These are phyloP conservation scores for Phania funesta DNA, from an alignment of 2,888 invertebrate genomes.

Conservation along the genomic window DNA sequence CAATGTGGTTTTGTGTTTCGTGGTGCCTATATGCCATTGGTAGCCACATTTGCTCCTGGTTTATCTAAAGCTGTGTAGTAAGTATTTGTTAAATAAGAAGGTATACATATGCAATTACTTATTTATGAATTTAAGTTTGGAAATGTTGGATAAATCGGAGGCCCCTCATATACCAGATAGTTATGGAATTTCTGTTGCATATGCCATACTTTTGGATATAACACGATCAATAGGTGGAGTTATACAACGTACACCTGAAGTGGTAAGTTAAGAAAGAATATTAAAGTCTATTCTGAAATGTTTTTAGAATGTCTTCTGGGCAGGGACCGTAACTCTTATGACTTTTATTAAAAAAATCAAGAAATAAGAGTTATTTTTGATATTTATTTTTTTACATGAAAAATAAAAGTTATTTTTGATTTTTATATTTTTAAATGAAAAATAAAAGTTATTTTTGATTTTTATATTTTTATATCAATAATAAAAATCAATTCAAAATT, in stretches of 20 bases:
- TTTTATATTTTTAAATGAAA: no score
- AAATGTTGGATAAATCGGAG: constrained; percentile 97
- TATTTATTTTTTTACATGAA: no score
- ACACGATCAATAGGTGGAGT: constrained; percentile 91
- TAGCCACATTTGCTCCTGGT: constrained; percentile 91
- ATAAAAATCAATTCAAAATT: no score
- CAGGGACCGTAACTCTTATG: no score
- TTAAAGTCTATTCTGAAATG: no score
- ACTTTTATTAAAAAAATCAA: no score
- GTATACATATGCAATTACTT: not conserved
- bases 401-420: no score
- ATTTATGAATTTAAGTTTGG: constrained; percentile 84
- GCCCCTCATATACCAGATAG: constrained; percentile 97
- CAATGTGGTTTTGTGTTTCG: constrained; percentile 91
- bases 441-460: no score
- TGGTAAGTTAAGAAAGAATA: constrained; percentile 60
- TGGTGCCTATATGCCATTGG: constrained; percentile 94
- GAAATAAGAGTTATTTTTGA: no score
- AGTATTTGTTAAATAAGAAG: constrained; percentile 79
- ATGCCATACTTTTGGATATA: constrained; percentile 95
- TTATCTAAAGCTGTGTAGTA: constrained; percentile 95
- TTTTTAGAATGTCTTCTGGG: no score
- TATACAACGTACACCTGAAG: constrained; percentile 82
- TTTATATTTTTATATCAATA: no score
- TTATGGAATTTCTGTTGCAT: constrained; percentile 97